Evolutionary conservation across 2,888 invertebrate species (phyloP).

Genomic region (Uropetala carovei): DNA sequence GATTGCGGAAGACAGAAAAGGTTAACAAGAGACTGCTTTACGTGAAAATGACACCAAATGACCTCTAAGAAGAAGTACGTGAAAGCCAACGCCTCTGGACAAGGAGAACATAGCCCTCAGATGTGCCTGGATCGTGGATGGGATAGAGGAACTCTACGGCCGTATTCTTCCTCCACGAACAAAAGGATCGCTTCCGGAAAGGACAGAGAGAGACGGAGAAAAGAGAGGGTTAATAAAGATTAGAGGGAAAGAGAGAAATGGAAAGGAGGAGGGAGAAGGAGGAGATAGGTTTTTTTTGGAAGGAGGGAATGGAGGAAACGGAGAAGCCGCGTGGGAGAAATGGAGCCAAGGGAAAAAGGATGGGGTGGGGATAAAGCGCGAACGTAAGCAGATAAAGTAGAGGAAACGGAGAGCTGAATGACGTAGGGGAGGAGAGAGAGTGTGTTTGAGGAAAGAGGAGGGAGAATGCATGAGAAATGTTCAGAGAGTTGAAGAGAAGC

Average conservation of each 20-base stretch:
- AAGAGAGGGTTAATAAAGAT: not conserved
- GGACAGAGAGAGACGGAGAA: not conserved
- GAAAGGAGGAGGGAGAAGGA: not conserved
- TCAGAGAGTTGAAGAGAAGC: too few species aligned
- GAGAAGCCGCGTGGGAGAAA: too few species aligned
- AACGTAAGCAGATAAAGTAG: too few species aligned
- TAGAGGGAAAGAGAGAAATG: not conserved
- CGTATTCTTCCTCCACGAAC: constrained; percentile 2
- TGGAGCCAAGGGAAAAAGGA: too few species aligned
- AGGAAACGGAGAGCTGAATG: not conserved
- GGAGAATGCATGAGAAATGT: too few species aligned
- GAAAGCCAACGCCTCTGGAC: constrained; percentile 12
- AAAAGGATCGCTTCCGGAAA: not conserved
- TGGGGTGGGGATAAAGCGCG: too few species aligned
- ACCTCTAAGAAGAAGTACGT: not conserved
- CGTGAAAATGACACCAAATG: constrained; percentile 12
- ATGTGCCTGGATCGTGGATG: not conserved
- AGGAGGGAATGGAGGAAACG: too few species aligned
- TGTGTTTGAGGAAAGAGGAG: not conserved
- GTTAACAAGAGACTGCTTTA: not conserved
- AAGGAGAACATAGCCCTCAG: not conserved
- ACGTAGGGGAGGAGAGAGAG: not conserved
- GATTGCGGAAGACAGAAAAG: not conserved
- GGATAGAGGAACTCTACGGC: not conserved
- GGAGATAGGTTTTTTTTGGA: too few species aligned